Percentiles rank a stretch among this genome's conserved stretches.
These are phyloP conservation scores for Megalopta genalis DNA, from an alignment of 1,140 invertebrate genomes.

Conservation along the genomic window DNA sequence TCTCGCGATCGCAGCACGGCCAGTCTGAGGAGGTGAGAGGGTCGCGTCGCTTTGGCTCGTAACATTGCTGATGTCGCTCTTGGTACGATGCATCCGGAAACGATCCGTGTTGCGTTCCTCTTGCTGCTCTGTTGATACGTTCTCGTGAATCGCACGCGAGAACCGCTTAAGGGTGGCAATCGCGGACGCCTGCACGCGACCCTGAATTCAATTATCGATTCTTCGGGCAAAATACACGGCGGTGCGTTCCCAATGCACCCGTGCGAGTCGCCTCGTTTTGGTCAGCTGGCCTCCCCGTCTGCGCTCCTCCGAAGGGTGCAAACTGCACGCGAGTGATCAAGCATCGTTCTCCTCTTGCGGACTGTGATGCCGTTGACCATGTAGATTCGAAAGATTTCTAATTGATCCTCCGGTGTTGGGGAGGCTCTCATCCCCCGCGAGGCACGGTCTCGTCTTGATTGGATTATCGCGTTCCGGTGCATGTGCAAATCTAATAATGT, in stretches of 20 bases:
- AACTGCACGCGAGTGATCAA: no score
- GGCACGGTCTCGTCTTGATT: background rate
- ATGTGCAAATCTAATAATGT: background rate
- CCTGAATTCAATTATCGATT: constrained; percentile 53
- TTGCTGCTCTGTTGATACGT: background rate
- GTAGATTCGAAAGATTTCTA: background rate
- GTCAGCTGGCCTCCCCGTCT: background rate
- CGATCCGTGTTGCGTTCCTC: background rate
- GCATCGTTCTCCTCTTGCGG: no score
- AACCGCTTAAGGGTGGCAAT: background rate
- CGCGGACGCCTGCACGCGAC: constrained; percentile 25
- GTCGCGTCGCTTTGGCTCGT: constrained; percentile 6
- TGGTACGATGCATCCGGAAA: constrained; percentile 13
- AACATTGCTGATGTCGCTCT: no score
- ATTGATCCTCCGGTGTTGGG: background rate
- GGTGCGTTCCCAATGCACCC: constrained; percentile 28
- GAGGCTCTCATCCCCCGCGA: background rate
- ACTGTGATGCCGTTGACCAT: background rate
- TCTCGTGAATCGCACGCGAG: background rate
- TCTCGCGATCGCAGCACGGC: constrained; percentile 10
- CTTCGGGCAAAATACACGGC: constrained; percentile 19
- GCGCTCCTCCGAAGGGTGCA: background rate
- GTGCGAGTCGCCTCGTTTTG: background rate
- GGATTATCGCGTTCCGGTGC: no score
- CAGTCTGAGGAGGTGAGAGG: constrained; percentile 40